Evolutionary conservation across 2,113 vertebrate genomes (phyloP), one percentile per base, ranked within the genome.

Genomic region (Saccopteryx bilineata): DNA sequence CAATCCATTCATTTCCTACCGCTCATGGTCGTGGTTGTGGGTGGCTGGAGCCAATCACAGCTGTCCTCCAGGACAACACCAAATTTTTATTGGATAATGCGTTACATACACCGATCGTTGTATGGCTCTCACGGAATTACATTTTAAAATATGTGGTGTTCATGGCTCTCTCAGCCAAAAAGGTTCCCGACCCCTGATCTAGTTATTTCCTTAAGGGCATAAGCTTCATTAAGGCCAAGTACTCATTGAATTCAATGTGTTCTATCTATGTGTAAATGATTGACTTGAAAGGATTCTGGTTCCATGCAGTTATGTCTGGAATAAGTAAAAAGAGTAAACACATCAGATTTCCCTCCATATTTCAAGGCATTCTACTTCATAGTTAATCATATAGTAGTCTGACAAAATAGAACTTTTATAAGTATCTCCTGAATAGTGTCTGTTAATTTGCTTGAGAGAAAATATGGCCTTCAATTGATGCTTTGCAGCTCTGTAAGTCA

Each of bases 371-470:
- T 84, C 48, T 93, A n/a, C 63, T 56, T 81, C 75, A 33, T 90
- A 2, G 17, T 95, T 84, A 61, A 81, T 90, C 84, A 90, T 5
- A 3, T 31, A 56, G 85, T 66, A 81, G 26, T 76, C 26, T 80
- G 63, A 58, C 26, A 82, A 80, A 93, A 39, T 8, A 66, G 2
- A 61, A 33, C 5, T 46, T 61, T 86, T 84, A 28, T 87, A 75
- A 68, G 5, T 60, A 54, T 39, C 56, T 83, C 76, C 1, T 82
- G 80, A 83, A 82, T 58, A 56, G 33, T n/a, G 28, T 72, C 80
- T 90, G 1, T 87, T 94, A 65, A 90, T 91, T 96, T 95, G 48
- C 21, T 79, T 95, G 31, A 92, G 80, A 93, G 82, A 96, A 96
- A 96, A 87, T 88, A 80, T 31, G 31, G 50, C 72, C 92, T 61